Evolutionary conservation across 1,140 invertebrate genomes (phyloP).

Genomic region (Ctenoplectra terminalis): DNA sequence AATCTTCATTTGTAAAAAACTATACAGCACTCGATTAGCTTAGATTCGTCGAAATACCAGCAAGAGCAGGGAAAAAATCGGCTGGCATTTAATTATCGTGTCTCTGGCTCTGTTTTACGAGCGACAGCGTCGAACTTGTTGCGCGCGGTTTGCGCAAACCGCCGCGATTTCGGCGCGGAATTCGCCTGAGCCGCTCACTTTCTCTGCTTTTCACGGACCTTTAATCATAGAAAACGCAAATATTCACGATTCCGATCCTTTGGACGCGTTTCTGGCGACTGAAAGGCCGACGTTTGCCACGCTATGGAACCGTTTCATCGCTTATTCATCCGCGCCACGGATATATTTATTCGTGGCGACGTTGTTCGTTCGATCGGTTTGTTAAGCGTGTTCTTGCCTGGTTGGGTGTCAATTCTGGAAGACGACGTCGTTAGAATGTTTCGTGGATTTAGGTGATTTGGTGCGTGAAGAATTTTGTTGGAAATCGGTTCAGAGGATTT

Average conservation of each 20-base stretch:
- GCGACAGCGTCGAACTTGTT: slow-evolving; percentile 55
- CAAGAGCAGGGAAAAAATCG: not conserved
- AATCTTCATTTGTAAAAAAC: no score
- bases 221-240: not conserved
- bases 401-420: slow-evolving; percentile 9
- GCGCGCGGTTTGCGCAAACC: slow-evolving; percentile 46
- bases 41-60: not conserved
- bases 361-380: slow-evolving; percentile 36
- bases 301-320: slow-evolving; percentile 20
- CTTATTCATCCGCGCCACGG: slow-evolving; percentile 8
- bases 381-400: slow-evolving; percentile 32
- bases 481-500: no score
- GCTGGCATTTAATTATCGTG: slow-evolving; percentile 18
- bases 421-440: slow-evolving; percentile 10
- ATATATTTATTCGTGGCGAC: slow-evolving; percentile 25
- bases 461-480: not conserved
- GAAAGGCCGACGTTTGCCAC: slow-evolving; percentile 8
- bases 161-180: slow-evolving; percentile 26
- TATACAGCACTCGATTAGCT: no score
- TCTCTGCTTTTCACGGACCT: not conserved
- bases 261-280: not conserved
- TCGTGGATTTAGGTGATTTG: not conserved
- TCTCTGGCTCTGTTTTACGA: slow-evolving; percentile 5
- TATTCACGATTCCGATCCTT: not conserved
- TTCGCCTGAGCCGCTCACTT: not conserved